Evolutionary conservation across 2,113 vertebrate genomes (phyloP), one percentile per base, ranked within the genome.

Genomic region (Cynopterus brachyotis): DNA sequence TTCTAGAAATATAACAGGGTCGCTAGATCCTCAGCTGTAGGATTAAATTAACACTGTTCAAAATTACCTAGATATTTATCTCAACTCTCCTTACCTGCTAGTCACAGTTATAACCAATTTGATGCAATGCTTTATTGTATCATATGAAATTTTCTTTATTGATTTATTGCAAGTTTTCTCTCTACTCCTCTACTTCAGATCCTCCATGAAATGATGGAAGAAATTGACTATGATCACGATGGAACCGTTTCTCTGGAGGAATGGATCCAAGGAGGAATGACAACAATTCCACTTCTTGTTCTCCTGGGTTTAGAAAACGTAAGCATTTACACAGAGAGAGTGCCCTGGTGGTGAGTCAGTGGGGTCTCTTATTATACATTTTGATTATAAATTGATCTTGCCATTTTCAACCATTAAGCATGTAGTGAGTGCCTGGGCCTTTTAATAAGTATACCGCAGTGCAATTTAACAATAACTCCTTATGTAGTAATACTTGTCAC

Each of bases 241-340:
- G 99, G 99, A 35, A 99, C 99, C 0, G 99, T 99, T 76, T 99
- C 99, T 9, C 97, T 99, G 92, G 98, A 99, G 93, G 99, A 99
- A 91, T 99, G 99, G 99, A 99, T 99, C 93, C 99, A 99, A 96
- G 99, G 99, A 17, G 99, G 99, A 85, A 99, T 99, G 99, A 99
- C 99, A 8, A 99, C 99, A 22, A 99, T 99, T 92, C 99, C 99
- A 0, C 99, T 99, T 32, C 98, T 99, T 37, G 99, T 99, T 5
- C 98, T 99, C 13, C 98, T 99, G 81, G 99, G 99, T 7, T 98
- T 99, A 96, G 99, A 99, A 97, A 99, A 99, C 45, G 99, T 99
- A 98, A 99, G 99, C 97, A 37, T 62, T 82, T n/a, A 1, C 45
- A 22, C 13, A 24, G 13, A 35, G 28, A 0, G 20, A n/a, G 10